Evolutionary conservation across 2,113 vertebrate species (phyloP), one percentile per base, ranked within the genome.

Genomic region (Anas platyrhynchos): DNA sequence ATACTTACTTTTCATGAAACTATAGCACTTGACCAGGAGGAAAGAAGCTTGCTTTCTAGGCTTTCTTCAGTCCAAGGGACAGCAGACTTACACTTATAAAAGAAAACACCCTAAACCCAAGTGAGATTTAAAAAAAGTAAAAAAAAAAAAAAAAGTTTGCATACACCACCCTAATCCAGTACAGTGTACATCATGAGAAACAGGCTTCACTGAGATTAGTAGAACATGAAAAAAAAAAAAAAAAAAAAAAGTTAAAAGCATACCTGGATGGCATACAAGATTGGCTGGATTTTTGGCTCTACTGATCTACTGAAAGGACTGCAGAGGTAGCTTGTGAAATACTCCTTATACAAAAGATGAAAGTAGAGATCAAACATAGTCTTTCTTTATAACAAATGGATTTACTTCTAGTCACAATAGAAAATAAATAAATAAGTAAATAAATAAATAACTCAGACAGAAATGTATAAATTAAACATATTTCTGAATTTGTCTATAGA

Each of bases 191-290:
- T 41, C 15, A 41, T 26, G 10, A 21, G 52, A 58, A 84, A 7
- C 8, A 65, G 17, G 3, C 29, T 36, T 16, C 5, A 32, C 5
- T 9, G 26, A 4, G 6, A 54, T 4, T 1, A 13, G 34, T 1
- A 55, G 3, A 74, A 23, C 20, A 41, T 38, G 16, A 81, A 88
- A 20, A 0, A 12, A 3, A 27, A 8, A 21, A 23, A 85, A 20
- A 0, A 12, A 78, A 88, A 16, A 3, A 27, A 8, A 23, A 23
- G 11, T 67, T 6, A 31, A 84, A 82, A 87, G 3, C 3, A 4
- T 85, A n/a, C 3, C 46, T 63, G 36, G 36, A 50, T 20, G 18
- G 4, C 8, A 50, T 31, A 25, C 4, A 65, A 52, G 18, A 36
- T 16, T 75, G 62, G 1, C 11, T 82, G 14, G 4, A 36, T 44